Conservation (phyloP, 1,140 invertebrate species). For the Aphaenogaster ashmeadi region DNA sequence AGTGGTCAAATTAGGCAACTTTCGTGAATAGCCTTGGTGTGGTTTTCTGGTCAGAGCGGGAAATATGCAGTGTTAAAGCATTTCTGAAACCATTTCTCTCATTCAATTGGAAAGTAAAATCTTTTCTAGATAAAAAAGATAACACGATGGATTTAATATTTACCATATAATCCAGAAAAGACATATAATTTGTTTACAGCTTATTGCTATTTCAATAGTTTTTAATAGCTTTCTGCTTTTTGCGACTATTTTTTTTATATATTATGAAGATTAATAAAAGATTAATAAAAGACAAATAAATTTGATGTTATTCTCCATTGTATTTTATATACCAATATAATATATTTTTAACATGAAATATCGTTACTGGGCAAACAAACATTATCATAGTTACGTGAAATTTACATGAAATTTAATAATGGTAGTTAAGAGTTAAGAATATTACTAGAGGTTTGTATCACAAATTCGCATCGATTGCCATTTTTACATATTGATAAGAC, state of each 20-base stretch:
- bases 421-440: constrained; percentile 1
- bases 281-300: background rate
- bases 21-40: constrained; percentile 73
- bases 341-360: constrained; percentile 28
- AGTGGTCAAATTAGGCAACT: constrained; percentile 77
- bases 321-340: constrained; percentile 2
- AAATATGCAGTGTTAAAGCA: constrained; percentile 41
- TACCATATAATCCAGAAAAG: background rate
- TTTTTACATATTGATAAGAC: constrained; percentile 42
- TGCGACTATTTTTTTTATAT: background rate
- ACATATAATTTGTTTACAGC: background rate
- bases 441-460: background rate
- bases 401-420: constrained; percentile 1
- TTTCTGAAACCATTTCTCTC: constrained; percentile 11
- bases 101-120: constrained; percentile 3
- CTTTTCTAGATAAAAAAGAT: background rate
- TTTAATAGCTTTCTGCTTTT: background rate
- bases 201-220: background rate
- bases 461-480: background rate
- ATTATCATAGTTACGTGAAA: constrained; percentile 12
- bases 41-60: constrained; percentile 57
- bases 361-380: background rate
- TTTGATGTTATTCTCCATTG: constrained; percentile 2
- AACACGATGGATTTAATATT: background rate
- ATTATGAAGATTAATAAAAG: background rate